phyloP scores from a whole-genome alignment of 2,113 vertebrate species.

The Cyprinodon tularosa region DNA sequence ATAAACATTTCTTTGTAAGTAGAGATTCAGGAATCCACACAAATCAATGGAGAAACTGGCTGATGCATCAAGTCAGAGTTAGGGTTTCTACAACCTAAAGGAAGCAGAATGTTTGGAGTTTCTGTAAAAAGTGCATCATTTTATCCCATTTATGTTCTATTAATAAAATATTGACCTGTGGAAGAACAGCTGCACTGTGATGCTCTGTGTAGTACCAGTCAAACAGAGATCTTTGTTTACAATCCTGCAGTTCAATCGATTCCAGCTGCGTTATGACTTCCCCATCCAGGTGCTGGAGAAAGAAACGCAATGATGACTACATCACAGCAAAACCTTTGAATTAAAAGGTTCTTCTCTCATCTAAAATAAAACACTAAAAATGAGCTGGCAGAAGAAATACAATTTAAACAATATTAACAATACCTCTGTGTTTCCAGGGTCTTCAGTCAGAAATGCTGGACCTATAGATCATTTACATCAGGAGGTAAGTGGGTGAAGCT shows the following conservation, averaged over 20 bases:
- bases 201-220: slow-evolving; percentile 88
- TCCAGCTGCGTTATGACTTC: slow-evolving; percentile 38
- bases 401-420: slow-evolving; percentile 28
- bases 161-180: slow-evolving; percentile 80
- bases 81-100: neutral
- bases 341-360: neutral
- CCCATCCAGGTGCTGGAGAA: slow-evolving; percentile 13
- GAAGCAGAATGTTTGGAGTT: neutral
- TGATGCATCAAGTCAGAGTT: neutral
- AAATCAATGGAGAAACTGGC: neutral
- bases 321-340: neutral
- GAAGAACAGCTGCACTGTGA: slow-evolving; percentile 80
- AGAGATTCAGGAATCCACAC: neutral
- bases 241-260: slow-evolving; percentile 80
- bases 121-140: neutral
- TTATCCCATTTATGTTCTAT: neutral
- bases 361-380: neutral
- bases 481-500: neutral
- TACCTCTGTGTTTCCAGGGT: slow-evolving; percentile 45
- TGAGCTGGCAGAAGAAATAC: neutral
- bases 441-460: slow-evolving; percentile 34
- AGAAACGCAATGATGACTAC: neutral
- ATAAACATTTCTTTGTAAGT: neutral
- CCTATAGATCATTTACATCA: slow-evolving; percentile 25
- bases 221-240: slow-evolving; percentile 79